Percentiles rank a stretch among this genome's conserved stretches.
phyloP scores from a whole-genome alignment of 2,888 invertebrate genomes.

The Thera obeliscata region DNA sequence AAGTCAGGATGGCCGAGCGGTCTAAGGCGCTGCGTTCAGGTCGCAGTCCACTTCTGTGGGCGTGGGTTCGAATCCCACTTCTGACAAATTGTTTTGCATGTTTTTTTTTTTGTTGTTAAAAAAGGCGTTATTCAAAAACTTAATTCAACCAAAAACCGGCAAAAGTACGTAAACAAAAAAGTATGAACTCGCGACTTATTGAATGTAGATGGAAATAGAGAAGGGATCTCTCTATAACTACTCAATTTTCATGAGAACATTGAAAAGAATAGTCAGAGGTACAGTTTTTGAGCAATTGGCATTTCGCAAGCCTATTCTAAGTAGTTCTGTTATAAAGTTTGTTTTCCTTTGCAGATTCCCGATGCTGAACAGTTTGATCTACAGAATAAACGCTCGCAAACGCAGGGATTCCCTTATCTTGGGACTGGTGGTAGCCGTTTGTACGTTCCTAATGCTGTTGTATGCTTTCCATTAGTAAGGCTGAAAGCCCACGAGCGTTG shows the following conservation, averaged over 20 bases:
- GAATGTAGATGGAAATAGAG: no score
- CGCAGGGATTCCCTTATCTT: slow-evolving; percentile 96
- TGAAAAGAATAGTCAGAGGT: no score
- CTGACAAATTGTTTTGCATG: slow-evolving; percentile 24
- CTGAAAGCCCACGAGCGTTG: background rate
- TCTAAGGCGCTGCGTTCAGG: slow-evolving; percentile 37
- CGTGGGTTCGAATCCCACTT: slow-evolving; percentile 37
- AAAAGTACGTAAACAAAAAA: no score
- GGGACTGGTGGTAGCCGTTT: slow-evolving; percentile 93
- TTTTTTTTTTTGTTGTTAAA: background rate
- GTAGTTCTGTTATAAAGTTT: background rate
- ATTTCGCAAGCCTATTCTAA: no score
- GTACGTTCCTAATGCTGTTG: slow-evolving; percentile 93
- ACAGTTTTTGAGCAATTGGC: no score
- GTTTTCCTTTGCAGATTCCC: slow-evolving; percentile 85
- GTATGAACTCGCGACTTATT: no score
- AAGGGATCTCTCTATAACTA: no score
- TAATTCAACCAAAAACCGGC: no score
- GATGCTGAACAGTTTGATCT: slow-evolving; percentile 93
- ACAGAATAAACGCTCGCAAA: slow-evolving; percentile 97
- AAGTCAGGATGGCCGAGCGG: slow-evolving; percentile 37
- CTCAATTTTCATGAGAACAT: no score
- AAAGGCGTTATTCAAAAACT: background rate
- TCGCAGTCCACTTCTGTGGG: slow-evolving; percentile 36
- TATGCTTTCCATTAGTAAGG: slow-evolving; percentile 89